Evolutionary conservation across 2,888 invertebrate species (phyloP), one percentile per base, ranked within the genome.

Genomic region (Tillus elongatus): DNA sequence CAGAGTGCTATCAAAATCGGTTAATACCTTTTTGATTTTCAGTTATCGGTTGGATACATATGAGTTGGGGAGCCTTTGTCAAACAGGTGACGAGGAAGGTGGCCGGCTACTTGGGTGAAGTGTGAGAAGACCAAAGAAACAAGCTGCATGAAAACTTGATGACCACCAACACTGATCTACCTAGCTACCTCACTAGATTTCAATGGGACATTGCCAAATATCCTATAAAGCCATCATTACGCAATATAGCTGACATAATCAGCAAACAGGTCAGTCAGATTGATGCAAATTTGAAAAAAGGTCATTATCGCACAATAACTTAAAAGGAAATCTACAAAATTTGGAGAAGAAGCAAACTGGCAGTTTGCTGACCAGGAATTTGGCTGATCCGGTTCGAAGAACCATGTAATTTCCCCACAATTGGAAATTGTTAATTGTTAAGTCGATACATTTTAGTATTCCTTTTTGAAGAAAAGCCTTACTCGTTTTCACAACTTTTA

Each of bases 161-260:
- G 72, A 95, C 96, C 53, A 97, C 96, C 70, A 95, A 93, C 72
- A 86, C 85, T 71, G 95, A 96, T 72, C 75, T 96, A 69, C 84
- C 88, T 44, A 79, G 82, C 44, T 99, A 98, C 70, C 74, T 98
- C 60, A 96, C 93, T 40, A 84, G 90, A 61, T 99, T 98, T 75
- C 90, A 92, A 70, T 99, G 98, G 98, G 98, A 98, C 69, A 88
- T 95, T 77, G 98, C 98, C 53, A 99, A 98, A 68, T 99, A 97
- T 69, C 98, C 98, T 37, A 89, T 95, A 62, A 97, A 97, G 72
- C 97, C 98, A 70, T 92, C 96, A 24, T 72, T 99, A 57, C 82
- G 92, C 59, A 92, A 92, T 63, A 92, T 99, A 59, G 88, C 93
- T 47, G 97, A 97, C 65, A 96, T 96, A 55, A 96, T 99, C 63